Evolutionary conservation across 2,888 invertebrate genomes (phyloP), one percentile per base, ranked within the genome.

Genomic region (Lycaena phlaeas): DNA sequence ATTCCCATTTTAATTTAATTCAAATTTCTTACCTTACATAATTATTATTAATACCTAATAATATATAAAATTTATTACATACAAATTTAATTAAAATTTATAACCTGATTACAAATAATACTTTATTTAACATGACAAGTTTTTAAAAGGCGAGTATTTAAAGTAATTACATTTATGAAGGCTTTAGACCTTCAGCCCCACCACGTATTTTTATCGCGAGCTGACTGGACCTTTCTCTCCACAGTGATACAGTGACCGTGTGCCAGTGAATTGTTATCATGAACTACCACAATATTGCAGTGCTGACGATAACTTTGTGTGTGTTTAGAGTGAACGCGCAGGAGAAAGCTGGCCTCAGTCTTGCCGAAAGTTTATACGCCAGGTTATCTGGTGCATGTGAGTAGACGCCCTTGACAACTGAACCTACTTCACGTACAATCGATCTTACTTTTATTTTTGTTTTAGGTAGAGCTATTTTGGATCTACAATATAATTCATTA

Each of bases 181-280:
- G 34, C 34, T 18, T 34, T 18, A 25, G 26, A 39, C 39, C 39
- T 39, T 74, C 68, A 53, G 66, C 81, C 79, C 81, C 75, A 59
- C 76, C 18, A n/a, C 69, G 60, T 53, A 40, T 52, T 56, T 49
- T 48, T 48, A 55, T 10, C 14, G 48, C 57, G 54, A 52, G 52
- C 45, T 47, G 62, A 56, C 67, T 50, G 44, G 58, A 64, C 82
- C 79, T 79, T 78, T 81, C 81, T 78, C 79, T 78, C 55, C 51
- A 59, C 76, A 78, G 78, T 78, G 79, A 68, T 76, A 77, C 61
- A 72, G 78, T 77, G 76, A 73, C 79, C 78, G 79, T 70, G 74
- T 64, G n/a, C n/a, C 64, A 61, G 56, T 64, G 66, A 69, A 69
- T 67, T 71, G 61, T 54, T 68, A 72, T 67, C 70, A 81, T 81